Evolutionary conservation across 2,888 invertebrate species (phyloP), one percentile per base, ranked within the genome.

Genomic region (Cylindroiulus punctatus): DNA sequence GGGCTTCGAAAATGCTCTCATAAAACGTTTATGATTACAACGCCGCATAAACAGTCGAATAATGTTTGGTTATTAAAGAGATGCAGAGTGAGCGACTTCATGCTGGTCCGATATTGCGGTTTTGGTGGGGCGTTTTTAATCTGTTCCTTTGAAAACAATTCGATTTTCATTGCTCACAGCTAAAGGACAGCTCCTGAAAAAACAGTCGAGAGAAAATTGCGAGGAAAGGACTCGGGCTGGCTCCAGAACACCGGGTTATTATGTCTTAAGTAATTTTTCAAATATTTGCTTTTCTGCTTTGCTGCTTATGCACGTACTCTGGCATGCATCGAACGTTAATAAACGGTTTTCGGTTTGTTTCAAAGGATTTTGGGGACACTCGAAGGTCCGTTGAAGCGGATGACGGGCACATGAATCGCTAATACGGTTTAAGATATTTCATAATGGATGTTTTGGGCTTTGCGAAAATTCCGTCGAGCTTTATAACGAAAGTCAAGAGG

Each of bases 191-290:
- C n/a, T n/a, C 22, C 57, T 22, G 8, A 4, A 57, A 57, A 57
- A 57, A 57, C 57, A 57, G 57, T n/a, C 40, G 26, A 26, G 26
- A 12, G 26, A 26, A 65, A 65, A 26, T 65, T 65, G 65, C 65
- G 65, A 65, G 65, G 10, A 65, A 26, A 65, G 5, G 65, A n/a
- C 65, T 26, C 12, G 65, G 26, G 65, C 26, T 26, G 26, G 65
- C n/a, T 12, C 26, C 26, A 26, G 10, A 65, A 65, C 65, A 65
- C 26, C 65, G 65, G 65, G 65, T 26, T 65, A 65, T 65, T 65
- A 65, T 26, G 65, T 65, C 65, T 65, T 65, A 65, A 65, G 65
- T 65, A 65, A 65, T 65, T 65, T 65, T 8, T 65, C 65, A 65
- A 65, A 65, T 65, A 65, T 65, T 65, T 65, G 26, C 5, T 65